Evolutionary conservation across 2,113 vertebrate genomes (phyloP).

Genomic region (Nycticorax nycticorax): DNA sequence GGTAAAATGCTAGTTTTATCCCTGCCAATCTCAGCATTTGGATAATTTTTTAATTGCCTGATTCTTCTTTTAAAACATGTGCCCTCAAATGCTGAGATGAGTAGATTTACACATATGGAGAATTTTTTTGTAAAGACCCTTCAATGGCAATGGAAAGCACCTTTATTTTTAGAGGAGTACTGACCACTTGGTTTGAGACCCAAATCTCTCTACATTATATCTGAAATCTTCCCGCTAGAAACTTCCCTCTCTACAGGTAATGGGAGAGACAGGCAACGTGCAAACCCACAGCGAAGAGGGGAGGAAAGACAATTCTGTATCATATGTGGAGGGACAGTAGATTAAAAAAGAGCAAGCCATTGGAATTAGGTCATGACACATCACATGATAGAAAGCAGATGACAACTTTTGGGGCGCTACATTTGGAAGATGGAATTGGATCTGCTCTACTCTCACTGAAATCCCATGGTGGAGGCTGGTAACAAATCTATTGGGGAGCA

Average conservation of each 20-base stretch:
- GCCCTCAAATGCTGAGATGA: background rate
- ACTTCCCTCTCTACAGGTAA: background rate
- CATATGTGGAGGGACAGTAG: background rate
- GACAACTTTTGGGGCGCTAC: background rate
- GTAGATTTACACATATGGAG: accelerated
- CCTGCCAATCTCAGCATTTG: background rate
- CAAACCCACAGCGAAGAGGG: background rate
- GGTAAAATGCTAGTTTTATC: background rate
- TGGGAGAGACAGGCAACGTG: background rate
- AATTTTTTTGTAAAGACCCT: background rate
- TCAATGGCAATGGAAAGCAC: background rate
- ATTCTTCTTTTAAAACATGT: background rate
- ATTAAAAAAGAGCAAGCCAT: background rate
- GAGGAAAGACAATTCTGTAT: background rate
- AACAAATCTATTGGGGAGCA: background rate
- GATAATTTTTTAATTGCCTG: background rate
- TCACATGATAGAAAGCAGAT: background rate
- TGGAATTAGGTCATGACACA: background rate
- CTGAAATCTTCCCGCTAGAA: background rate
- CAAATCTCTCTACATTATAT: background rate
- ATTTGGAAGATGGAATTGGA: background rate
- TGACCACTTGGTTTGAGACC: background rate
- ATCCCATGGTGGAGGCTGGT: background rate
- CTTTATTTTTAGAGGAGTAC: background rate
- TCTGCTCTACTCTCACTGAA: background rate